These are phyloP conservation scores for Cotesia vestalis DNA, from an alignment of 1,140 invertebrate species.

Conservation along the genomic window DNA sequence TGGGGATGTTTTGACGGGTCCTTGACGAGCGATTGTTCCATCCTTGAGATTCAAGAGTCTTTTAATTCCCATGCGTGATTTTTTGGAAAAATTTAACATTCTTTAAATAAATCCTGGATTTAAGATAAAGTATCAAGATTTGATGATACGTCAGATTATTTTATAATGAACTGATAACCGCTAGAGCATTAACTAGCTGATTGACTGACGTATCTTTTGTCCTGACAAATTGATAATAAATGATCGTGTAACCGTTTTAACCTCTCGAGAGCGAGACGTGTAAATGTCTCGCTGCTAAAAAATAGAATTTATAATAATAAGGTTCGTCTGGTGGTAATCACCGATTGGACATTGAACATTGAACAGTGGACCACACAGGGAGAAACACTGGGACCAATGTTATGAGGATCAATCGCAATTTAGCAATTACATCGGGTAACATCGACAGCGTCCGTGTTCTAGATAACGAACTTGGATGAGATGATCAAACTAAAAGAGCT, in stretches of 20 bases:
- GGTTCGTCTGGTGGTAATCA: slow-evolving; percentile 27
- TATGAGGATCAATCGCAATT: slow-evolving; percentile 45
- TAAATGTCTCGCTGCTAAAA: slow-evolving; percentile 9
- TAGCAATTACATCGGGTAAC: slow-evolving; percentile 47
- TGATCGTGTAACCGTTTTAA: neutral
- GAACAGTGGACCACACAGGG: slow-evolving; percentile 46
- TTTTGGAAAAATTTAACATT: neutral
- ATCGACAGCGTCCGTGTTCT: slow-evolving; percentile 11
- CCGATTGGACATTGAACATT: no score
- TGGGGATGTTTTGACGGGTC: slow-evolving; percentile 64
- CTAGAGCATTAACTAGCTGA: neutral
- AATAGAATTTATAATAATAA: slow-evolving; percentile 37
- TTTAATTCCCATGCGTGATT: neutral
- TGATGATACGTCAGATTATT: no score
- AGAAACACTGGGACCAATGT: slow-evolving; percentile 48
- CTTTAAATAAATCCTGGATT: no score
- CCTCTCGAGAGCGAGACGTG: slow-evolving; percentile 10
- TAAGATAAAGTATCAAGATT: no score
- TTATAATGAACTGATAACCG: no score
- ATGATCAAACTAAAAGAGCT: slow-evolving; percentile 31
- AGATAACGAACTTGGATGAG: slow-evolving; percentile 27
- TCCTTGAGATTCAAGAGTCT: slow-evolving; percentile 45
- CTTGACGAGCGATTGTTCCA: slow-evolving; percentile 64
- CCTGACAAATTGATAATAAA: slow-evolving; percentile 20
- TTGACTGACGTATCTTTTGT: slow-evolving; percentile 9